Conservation (phyloP, 2,113 vertebrate genomes). For the Peromyscus polionotus region DNA sequence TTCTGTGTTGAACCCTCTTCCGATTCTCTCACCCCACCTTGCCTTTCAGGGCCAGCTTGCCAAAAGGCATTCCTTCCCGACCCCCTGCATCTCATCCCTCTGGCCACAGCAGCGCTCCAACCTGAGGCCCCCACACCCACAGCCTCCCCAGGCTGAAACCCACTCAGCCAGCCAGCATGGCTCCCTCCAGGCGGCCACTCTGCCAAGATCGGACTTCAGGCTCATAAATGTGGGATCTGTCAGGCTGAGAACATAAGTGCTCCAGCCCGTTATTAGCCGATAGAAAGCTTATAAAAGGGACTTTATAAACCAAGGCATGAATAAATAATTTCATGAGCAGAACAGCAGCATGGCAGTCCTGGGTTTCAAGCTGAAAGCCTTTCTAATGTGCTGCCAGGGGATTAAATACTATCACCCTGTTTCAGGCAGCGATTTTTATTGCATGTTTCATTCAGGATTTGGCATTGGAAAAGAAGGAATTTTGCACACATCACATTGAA, state of each 20-base stretch:
- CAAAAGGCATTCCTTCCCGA: background rate
- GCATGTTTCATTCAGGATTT: conserved; percentile 76
- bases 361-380: conserved; percentile 77
- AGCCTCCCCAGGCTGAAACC: conserved; percentile 43
- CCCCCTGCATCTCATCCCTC: background rate
- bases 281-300: conserved; percentile 84
- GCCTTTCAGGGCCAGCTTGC: background rate
- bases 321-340: conserved; percentile 86
- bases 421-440: conserved; percentile 83
- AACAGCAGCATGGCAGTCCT: conserved; percentile 45
- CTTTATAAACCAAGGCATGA: conserved; percentile 81
- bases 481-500: conserved; percentile 14
- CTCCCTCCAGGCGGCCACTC: conserved; percentile 80
- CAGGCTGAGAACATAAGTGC: conserved; percentile 81
- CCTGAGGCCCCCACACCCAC: background rate
- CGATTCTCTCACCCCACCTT: background rate
- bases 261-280: conserved; percentile 82
- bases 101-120: background rate
- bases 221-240: conserved; percentile 81
- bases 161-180: conserved; percentile 70
- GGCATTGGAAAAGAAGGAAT: conserved; percentile 71
- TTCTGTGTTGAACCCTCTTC: background rate
- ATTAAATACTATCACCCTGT: conserved; percentile 84
- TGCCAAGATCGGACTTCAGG: conserved; percentile 78
- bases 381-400: conserved; percentile 83